Evolutionary conservation across 2,888 invertebrate species (phyloP).

Genomic region (Ochropleura plecta): DNA sequence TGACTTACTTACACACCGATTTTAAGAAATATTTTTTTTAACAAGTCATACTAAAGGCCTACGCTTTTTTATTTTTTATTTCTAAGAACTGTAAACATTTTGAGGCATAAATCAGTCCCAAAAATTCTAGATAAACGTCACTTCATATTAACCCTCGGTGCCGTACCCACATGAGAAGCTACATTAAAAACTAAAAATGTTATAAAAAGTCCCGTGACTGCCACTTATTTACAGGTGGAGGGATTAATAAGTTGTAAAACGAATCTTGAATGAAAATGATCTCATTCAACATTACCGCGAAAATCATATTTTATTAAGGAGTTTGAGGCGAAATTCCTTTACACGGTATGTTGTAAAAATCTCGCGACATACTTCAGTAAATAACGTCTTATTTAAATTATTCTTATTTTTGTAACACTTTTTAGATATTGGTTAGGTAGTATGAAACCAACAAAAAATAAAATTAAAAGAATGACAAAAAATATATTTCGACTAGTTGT

Average conservation of each 20-base stretch:
- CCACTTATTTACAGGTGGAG: neutral
- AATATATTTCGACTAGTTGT: too few relatives aligned
- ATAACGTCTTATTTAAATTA: conserved; percentile 2
- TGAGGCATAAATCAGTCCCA: neutral
- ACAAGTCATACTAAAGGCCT: neutral
- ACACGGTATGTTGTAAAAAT: conserved; percentile 26
- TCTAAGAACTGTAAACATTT: neutral
- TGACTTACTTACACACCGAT: too few relatives aligned
- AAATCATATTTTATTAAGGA: conserved; percentile 30
- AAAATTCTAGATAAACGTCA: neutral
- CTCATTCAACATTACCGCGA: conserved; percentile 28
- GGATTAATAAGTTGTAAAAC: conserved; percentile 23
- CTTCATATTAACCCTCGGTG: neutral
- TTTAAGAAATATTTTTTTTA: neutral
- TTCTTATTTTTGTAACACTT: too few relatives aligned
- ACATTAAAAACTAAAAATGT: neutral
- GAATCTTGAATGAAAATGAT: conserved; percentile 36
- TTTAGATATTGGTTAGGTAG: conserved; percentile 5
- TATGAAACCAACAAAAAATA: neutral
- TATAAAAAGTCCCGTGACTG: too few relatives aligned
- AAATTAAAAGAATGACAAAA: neutral
- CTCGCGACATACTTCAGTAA: conserved; percentile 6
- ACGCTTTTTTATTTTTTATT: neutral
- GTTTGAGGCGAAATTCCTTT: conserved; percentile 20
- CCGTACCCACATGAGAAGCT: too few relatives aligned